These are phyloP conservation scores for Ctenopoma multispine DNA, from an alignment of 2,797 vertebrate genomes.

Conservation along the genomic window DNA sequence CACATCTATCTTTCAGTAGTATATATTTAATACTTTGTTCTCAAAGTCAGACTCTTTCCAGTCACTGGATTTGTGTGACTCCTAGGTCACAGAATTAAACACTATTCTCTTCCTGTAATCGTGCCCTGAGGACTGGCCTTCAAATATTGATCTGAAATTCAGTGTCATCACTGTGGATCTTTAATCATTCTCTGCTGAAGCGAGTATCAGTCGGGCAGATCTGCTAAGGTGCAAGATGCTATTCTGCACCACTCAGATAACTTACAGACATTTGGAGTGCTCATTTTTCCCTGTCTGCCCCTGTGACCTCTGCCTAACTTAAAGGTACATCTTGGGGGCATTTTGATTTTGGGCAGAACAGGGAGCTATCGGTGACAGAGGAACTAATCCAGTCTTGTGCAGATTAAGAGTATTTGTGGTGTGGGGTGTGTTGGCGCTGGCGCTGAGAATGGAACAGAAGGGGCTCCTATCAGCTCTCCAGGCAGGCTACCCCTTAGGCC, in stretches of 20 bases:
- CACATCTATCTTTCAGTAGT: background rate
- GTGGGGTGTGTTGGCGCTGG: conserved; percentile 78
- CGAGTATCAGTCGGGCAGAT: conserved; percentile 79
- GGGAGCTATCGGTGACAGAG: conserved; percentile 86
- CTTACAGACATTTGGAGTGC: conserved; percentile 79
- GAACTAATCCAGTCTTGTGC: conserved; percentile 89
- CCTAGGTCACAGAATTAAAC: conserved; percentile 56
- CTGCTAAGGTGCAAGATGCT: conserved; percentile 81
- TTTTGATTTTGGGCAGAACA: conserved; percentile 82
- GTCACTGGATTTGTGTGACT: conserved; percentile 43
- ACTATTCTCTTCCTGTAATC: conserved; percentile 72
- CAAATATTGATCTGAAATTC: conserved; percentile 82
- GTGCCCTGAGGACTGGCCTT: conserved; percentile 77
- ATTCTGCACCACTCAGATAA: conserved; percentile 84
- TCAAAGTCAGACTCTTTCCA: conserved; percentile 60
- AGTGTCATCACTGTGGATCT: conserved; percentile 76
- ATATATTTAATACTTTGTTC: conserved; percentile 26
- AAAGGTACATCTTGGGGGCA: conserved; percentile 88
- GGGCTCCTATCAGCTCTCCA: conserved; percentile 83
- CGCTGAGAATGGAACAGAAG: conserved; percentile 74
- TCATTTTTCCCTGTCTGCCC: conserved; percentile 79
- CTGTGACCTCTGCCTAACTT: conserved; percentile 86
- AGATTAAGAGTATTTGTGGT: conserved; percentile 88
- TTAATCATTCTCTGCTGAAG: conserved; percentile 68
- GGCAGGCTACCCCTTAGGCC: conserved; percentile 87